A percentile compares a stretch with the other conserved stretches of the same genome.
These are phyloP conservation scores for Chunga burmeisteri DNA, from an alignment of 2,113 vertebrate species.

Conservation along the genomic window DNA sequence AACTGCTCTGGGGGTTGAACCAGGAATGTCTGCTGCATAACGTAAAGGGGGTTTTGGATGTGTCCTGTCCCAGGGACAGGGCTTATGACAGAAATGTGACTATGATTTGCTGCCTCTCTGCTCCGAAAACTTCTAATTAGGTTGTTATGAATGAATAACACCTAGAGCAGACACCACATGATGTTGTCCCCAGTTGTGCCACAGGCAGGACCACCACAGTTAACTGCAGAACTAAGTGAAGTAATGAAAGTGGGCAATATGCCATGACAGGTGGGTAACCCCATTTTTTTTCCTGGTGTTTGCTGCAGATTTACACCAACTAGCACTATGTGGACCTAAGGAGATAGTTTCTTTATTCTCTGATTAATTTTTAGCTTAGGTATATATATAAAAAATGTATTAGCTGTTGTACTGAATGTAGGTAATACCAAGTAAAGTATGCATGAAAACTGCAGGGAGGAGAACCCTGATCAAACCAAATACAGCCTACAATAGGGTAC, in stretches of 20 bases:
- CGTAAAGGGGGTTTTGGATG: accelerated
- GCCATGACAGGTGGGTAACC: not conserved
- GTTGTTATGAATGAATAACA: not conserved
- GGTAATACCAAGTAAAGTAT: not conserved
- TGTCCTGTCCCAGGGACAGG: not conserved
- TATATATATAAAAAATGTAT: not conserved
- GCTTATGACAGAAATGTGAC: not conserved
- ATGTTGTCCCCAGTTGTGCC: not conserved
- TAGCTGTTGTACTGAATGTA: not conserved
- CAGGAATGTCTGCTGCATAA: accelerated
- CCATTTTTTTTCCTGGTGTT: not conserved
- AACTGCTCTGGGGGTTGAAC: not conserved
- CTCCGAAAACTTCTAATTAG: not conserved
- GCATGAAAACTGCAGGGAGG: not conserved
- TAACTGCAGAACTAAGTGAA: not conserved
- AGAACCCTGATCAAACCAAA: not conserved
- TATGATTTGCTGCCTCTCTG: not conserved
- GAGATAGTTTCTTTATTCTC: not conserved
- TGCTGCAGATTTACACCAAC: not conserved
- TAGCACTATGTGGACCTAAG: not conserved
- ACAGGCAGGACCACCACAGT: not conserved
- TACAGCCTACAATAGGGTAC: not conserved
- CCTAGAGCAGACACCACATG: not conserved
- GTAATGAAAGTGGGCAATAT: not conserved
- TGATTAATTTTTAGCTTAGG: not conserved